Percentiles rank a stretch among this genome's conserved stretches.
These are phyloP conservation scores for Sarotherodon lohbergeri DNA, from an alignment of 2,113 vertebrate genomes.

Conservation along the genomic window DNA sequence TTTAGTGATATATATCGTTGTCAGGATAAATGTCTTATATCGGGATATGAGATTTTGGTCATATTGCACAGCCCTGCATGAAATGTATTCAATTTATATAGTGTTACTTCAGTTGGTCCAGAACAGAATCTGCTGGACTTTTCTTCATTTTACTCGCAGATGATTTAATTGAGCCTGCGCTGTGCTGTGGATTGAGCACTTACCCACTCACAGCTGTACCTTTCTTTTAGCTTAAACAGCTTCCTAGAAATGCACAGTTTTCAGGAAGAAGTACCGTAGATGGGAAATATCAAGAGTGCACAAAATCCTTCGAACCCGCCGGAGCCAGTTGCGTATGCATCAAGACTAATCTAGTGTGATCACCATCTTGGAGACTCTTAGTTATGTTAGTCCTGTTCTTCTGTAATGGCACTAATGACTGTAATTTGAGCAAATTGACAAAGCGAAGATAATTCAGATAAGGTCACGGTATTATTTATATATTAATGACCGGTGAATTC, in stretches of 20 bases:
- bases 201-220: neutral
- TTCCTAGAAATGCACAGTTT: neutral
- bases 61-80: rapidly evolving
- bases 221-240: neutral
- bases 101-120: neutral
- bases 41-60: rapidly evolving
- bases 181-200: neutral
- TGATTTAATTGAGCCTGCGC: neutral
- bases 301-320: neutral
- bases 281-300: neutral
- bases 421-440: neutral
- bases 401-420: neutral
- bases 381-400: neutral
- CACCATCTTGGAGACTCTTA: neutral
- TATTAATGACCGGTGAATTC: neutral
- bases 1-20: rapidly evolving
- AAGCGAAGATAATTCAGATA: neutral
- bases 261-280: neutral
- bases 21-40: neutral
- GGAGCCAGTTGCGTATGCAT: neutral
- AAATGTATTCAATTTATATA: too few relatives aligned
- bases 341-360: neutral
- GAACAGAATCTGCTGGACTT: neutral
- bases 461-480: neutral
- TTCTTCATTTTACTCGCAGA: neutral